Conservation (phyloP, 2,113 vertebrate genomes). For the Panthera uncia region DNA sequence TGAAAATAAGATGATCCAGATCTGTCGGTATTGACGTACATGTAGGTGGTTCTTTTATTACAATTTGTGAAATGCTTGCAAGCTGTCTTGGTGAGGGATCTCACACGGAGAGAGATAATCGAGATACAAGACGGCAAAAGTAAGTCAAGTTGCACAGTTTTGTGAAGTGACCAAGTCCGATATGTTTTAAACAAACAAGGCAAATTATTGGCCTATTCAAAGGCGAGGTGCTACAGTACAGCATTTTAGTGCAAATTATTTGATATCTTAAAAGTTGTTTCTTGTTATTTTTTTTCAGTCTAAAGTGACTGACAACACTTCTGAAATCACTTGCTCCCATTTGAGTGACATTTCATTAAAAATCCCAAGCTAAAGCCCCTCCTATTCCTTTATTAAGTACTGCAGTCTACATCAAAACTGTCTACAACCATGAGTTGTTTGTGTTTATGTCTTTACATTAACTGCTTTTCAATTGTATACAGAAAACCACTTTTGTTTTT, state of each 20-base stretch:
- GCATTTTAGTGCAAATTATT: constrained; percentile 68
- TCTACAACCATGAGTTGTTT: constrained; percentile 54
- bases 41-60: constrained; percentile 84
- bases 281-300: constrained; percentile 75
- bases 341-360: constrained; percentile 81
- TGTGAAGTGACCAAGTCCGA: constrained; percentile 77
- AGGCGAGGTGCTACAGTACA: constrained; percentile 25
- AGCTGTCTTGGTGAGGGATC: constrained; percentile 83
- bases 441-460: constrained; percentile 60
- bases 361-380: constrained; percentile 54
- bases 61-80: constrained; percentile 85
- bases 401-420: constrained; percentile 64
- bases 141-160: constrained; percentile 79
- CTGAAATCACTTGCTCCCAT: constrained; percentile 79
- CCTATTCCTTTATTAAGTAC: constrained; percentile 59
- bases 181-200: constrained; percentile 76
- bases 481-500: constrained; percentile 69
- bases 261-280: constrained; percentile 63
- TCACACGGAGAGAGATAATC: constrained; percentile 83
- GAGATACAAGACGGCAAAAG: constrained; percentile 81
- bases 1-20: constrained; percentile 87
- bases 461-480: constrained; percentile 59
- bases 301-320: constrained; percentile 78
- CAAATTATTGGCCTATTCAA: constrained; percentile 57
- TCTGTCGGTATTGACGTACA: constrained; percentile 84